These are phyloP conservation scores for Avahi laniger DNA, from an alignment of 2,797 vertebrate species.

Conservation along the genomic window DNA sequence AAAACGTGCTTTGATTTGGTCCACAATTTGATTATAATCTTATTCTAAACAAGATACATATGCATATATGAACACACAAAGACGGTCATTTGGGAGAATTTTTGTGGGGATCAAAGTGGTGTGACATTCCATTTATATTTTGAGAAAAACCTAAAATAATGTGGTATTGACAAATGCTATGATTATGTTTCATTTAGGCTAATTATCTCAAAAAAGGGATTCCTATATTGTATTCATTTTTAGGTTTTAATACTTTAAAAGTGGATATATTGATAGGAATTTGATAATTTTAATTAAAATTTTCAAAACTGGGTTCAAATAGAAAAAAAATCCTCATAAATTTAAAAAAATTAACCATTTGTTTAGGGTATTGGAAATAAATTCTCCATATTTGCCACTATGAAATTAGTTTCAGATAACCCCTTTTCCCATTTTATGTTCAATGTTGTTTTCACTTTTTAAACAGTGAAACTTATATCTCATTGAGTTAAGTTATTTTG, in stretches of 20 bases:
- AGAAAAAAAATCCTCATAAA: not conserved
- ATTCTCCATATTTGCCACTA: not conserved
- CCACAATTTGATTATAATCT: not conserved
- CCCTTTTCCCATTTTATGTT: not conserved
- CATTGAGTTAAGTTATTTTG: not conserved
- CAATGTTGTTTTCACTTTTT: not conserved
- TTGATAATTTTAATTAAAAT: slow-evolving; percentile 6
- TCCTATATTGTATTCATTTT: not conserved
- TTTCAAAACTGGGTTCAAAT: not conserved
- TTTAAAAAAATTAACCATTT: not conserved
- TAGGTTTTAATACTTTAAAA: slow-evolving; percentile 22
- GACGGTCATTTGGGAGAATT: not conserved
- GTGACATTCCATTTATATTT: not conserved
- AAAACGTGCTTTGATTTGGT: not conserved
- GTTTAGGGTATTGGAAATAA: not conserved
- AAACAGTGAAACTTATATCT: slow-evolving; percentile 54
- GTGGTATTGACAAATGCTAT: not conserved
- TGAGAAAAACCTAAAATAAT: slow-evolving; percentile 30
- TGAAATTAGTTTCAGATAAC: not conserved
- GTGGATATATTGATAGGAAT: slow-evolving; percentile 2
- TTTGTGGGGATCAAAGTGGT: not conserved
- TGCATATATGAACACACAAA: not conserved
- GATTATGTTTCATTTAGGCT: not conserved
- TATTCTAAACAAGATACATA: not conserved
- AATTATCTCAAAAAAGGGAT: not conserved